phyloP scores from a whole-genome alignment of 2,797 vertebrate species.

The Malacoraja senta region DNA sequence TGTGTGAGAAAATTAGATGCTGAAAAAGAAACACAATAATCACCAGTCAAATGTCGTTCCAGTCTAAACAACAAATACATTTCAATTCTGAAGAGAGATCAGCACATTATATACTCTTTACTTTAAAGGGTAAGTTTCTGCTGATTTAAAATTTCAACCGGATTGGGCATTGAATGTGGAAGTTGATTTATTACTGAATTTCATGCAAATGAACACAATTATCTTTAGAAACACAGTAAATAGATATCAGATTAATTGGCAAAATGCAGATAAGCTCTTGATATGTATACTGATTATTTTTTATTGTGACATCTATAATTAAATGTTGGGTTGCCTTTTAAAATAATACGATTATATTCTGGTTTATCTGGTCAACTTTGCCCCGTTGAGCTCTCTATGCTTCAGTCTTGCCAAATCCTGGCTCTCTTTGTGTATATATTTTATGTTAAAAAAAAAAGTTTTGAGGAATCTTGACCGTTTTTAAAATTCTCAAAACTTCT shows the following conservation, averaged over 20 bases:
- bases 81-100: neutral
- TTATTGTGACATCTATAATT: conserved; percentile 39
- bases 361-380: conserved; percentile 14
- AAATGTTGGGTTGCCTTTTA: conserved; percentile 25
- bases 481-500: conserved; percentile 89
- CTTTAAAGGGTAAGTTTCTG: neutral
- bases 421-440: conserved; percentile 71
- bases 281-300: neutral
- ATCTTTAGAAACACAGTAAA: neutral
- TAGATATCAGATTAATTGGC: neutral
- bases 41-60: neutral
- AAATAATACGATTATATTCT: neutral
- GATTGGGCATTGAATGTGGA: neutral
- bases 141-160: conserved; percentile 15
- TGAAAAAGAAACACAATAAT: neutral
- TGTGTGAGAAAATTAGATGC: neutral
- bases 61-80: neutral
- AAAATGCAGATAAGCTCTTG: neutral
- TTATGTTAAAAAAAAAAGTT: conserved; percentile 83
- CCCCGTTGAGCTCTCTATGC: neutral
- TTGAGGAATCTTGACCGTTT: conserved; percentile 83
- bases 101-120: neutral
- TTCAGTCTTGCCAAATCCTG: conserved; percentile 57
- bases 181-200: neutral
- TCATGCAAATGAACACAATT: neutral